A percentile compares a stretch with the other conserved stretches of the same genome.
Evolutionary conservation across 1,140 invertebrate genomes (phyloP).

Genomic region (Drosophila fuyamai): DNA sequence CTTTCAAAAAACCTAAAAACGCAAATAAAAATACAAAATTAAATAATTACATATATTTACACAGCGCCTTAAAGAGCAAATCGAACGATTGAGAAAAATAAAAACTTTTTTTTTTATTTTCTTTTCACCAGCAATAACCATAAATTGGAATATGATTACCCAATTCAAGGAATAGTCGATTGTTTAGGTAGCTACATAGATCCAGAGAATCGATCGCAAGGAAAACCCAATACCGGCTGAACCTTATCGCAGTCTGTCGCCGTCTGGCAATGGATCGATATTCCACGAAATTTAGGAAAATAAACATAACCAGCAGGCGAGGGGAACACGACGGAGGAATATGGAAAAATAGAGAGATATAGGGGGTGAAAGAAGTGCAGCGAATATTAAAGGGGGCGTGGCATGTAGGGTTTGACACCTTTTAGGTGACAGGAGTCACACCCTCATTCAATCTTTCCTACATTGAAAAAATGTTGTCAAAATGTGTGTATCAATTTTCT

Average conservation of each 20-base stretch:
- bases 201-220: constrained; percentile 22
- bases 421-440: constrained; percentile 12
- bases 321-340: not conserved
- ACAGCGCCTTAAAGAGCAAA: not conserved
- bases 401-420: constrained; percentile 26
- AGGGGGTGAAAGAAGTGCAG: not conserved
- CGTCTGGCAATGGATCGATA: constrained; percentile 32
- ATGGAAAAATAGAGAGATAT: not conserved
- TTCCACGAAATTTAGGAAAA: constrained; percentile 38
- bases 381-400: constrained; percentile 15
- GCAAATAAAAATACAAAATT: too few species aligned
- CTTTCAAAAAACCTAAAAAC: too few species aligned
- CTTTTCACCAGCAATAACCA: not conserved
- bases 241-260: constrained; percentile 43
- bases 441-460: not conserved
- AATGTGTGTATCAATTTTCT: too few species aligned
- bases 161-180: constrained; percentile 34
- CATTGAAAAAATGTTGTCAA: not conserved
- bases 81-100: too few species aligned
- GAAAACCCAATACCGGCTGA: constrained; percentile 39
- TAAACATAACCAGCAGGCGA: constrained; percentile 39
- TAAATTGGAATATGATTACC: constrained; percentile 14
- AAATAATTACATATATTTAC: too few species aligned
- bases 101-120: constrained; percentile 2
- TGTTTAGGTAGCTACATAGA: constrained; percentile 39